Conservation (phyloP, 2,888 invertebrate species). For the Julus scanicus region DNA sequence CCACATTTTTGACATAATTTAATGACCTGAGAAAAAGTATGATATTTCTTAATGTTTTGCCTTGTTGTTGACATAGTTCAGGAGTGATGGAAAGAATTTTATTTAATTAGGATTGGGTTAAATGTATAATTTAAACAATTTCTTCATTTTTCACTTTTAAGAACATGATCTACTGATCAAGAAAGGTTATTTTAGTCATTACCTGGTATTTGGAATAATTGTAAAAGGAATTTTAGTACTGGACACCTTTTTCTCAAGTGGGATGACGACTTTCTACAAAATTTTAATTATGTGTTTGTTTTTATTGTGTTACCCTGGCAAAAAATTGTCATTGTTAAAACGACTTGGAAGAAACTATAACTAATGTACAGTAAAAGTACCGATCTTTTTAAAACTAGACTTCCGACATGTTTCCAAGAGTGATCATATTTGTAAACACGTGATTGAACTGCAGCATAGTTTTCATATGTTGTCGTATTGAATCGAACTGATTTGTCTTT, state of each 20-base stretch:
- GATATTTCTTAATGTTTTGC: not conserved
- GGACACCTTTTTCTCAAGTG: not conserved
- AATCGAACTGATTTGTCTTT: not conserved
- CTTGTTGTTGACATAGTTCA: not conserved
- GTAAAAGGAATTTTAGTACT: not conserved
- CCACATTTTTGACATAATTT: not conserved
- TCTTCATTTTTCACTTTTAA: not conserved
- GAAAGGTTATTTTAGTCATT: not conserved
- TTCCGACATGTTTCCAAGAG: not conserved
- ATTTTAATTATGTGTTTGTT: not conserved
- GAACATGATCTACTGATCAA: not conserved
- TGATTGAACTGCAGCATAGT: not conserved
- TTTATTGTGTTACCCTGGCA: not conserved
- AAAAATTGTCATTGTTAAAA: not conserved
- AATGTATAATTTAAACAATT: not conserved
- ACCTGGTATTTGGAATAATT: not conserved
- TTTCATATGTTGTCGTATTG: not conserved
- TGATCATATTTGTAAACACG: not conserved
- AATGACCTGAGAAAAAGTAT: not conserved
- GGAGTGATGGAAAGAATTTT: not conserved
- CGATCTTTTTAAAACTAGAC: not conserved
- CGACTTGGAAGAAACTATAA: not conserved
- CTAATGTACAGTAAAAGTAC: not conserved
- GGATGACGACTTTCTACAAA: not conserved
- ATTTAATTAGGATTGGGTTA: not conserved